These are phyloP conservation scores for Atta colombica DNA, from an alignment of 1,140 invertebrate genomes.

Conservation along the genomic window DNA sequence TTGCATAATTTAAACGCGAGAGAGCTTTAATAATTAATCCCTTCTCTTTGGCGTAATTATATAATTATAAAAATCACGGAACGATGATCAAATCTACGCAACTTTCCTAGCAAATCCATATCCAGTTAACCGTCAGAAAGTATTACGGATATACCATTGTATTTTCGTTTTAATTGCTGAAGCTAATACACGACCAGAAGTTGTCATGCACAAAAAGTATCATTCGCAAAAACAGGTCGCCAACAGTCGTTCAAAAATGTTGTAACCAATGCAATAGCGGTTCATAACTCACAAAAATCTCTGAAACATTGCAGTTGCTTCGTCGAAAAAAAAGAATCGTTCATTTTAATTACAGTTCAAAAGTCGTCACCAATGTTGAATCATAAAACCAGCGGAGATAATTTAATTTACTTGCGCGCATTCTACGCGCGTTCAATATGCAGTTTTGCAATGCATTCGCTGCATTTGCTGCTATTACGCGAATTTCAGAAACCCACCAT, in stretches of 20 bases:
- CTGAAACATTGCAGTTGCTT: not conserved
- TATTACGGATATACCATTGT: not conserved
- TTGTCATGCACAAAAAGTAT: not conserved
- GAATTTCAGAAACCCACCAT: not conserved
- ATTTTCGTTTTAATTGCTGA: slow-evolving; percentile 41
- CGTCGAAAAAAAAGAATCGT: not conserved
- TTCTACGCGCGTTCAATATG: not conserved
- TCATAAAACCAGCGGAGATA: not conserved
- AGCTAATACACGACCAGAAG: slow-evolving; percentile 21
- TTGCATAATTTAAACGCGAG: not conserved
- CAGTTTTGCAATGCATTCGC: not conserved
- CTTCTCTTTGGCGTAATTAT: not conserved
- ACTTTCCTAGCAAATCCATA: slow-evolving; percentile 39
- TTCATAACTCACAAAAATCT: slow-evolving; percentile 18
- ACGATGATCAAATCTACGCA: not conserved
- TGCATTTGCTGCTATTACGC: not conserved
- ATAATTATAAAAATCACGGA: slow-evolving; percentile 4
- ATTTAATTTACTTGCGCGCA: slow-evolving; percentile 9
- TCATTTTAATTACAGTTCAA: slow-evolving; percentile 27
- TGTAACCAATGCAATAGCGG: not conserved
- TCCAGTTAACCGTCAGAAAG: not conserved
- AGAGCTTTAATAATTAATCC: not conserved
- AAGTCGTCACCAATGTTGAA: not conserved
- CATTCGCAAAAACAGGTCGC: slow-evolving; percentile 23
- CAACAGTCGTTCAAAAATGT: slow-evolving; percentile 5